Evolutionary conservation across 2,113 vertebrate species (phyloP), one percentile per base, ranked within the genome.

Genomic region (Promerops cafer): DNA sequence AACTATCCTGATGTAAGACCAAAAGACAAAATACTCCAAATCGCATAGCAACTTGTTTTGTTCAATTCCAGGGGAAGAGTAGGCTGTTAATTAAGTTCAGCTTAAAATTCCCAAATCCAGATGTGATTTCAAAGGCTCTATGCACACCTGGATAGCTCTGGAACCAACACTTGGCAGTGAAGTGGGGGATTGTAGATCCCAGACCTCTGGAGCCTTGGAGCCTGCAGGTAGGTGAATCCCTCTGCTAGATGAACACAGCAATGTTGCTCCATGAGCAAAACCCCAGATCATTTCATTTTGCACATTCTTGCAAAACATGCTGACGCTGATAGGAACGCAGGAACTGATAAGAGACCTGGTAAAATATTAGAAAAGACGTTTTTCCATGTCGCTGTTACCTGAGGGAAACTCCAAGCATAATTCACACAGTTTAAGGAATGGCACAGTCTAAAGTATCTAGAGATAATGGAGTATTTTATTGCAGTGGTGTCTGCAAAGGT

Each of bases 401-500:
- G 59, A 81, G 24, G 19, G 57, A 89, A 94, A 84, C 75, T 31
- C 54, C 72, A 82, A 75, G 39, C 53, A 81, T 49, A 87, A 81
- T 70, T 78, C 52, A 86, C 70, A 74, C 39, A 15, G 47, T 70
- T 91, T 92, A 59, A 89, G 83, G 71, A 97, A 96, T 40, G 71
- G 31, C 82, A 71, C 59, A 26, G 87, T 89, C 91, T 90, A 93
- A 91, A 89, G 92, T 83, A 86, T 76, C 74, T 85, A 87, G 70
- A 94, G 91, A 96, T 95, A 97, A 64, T 64, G 76, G 23, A 93
- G 86, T 60, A 52, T 87, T 97, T 96, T 96, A 95, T 95, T 92
- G 94, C 93, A 49, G 86, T 90, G 74, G 57, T 97, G 86, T 96
- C 86, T 93, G 83, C 72, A 88, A 80, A 90, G 72, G n/a, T 89